Evolutionary conservation across 1,140 invertebrate species (phyloP).

Genomic region (Centruroides vittatus): DNA sequence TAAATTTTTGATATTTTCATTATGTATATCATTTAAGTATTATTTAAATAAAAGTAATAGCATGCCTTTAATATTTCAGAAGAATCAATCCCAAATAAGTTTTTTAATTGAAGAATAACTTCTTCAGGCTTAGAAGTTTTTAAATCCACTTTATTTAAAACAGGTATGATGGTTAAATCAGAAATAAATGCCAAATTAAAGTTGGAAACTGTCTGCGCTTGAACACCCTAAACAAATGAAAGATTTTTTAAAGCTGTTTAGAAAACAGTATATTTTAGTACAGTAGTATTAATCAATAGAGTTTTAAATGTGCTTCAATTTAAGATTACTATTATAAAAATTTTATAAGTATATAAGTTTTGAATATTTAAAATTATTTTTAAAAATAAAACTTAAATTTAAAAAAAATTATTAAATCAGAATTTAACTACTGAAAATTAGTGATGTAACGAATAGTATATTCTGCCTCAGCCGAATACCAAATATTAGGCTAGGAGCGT

Average conservation of each 20-base stretch:
- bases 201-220: constrained; percentile 96
- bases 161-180: constrained; percentile 72
- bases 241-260: too few relatives aligned
- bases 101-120: constrained; percentile 60
- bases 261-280: too few relatives aligned
- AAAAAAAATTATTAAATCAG: too few relatives aligned
- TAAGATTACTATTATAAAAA: too few relatives aligned
- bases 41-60: background rate
- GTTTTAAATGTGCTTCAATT: too few relatives aligned
- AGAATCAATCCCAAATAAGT: constrained; percentile 68
- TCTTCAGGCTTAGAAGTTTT: constrained; percentile 72
- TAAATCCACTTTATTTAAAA: constrained; percentile 94
- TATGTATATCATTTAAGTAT: background rate
- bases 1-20: constrained; percentile 23
- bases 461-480: too few relatives aligned
- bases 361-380: too few relatives aligned
- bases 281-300: too few relatives aligned
- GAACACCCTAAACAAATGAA: constrained; percentile 49
- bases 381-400: too few relatives aligned
- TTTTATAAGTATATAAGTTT: too few relatives aligned
- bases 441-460: too few relatives aligned
- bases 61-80: constrained; percentile 47
- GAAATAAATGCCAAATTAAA: constrained; percentile 79
- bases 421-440: background rate
- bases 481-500: too few relatives aligned